These are phyloP conservation scores for Petrocephalus microphthalmus DNA, from an alignment of 2,113 vertebrate genomes.

Conservation along the genomic window DNA sequence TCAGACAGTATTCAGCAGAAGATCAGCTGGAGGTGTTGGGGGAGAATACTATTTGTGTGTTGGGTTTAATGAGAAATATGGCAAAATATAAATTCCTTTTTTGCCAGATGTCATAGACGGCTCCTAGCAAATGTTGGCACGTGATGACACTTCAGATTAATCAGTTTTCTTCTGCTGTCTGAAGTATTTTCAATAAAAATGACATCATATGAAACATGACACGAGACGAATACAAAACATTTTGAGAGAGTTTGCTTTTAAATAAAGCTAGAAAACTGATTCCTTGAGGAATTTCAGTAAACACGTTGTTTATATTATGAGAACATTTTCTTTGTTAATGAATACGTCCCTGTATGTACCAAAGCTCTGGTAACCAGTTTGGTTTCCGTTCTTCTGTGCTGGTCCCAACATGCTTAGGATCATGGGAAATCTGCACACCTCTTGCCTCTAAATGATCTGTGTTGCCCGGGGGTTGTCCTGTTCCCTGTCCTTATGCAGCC, in stretches of 20 bases:
- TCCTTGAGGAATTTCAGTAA: neutral
- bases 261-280: neutral
- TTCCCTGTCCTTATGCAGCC: neutral
- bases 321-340: neutral
- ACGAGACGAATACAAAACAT: neutral
- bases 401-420: neutral
- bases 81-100: neutral
- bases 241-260: neutral
- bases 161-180: neutral
- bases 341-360: neutral
- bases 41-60: neutral
- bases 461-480: too few species aligned
- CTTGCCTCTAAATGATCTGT: neutral
- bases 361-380: neutral
- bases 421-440: neutral
- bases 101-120: neutral
- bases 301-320: neutral
- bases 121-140: neutral
- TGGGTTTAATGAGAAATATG: neutral
- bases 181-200: neutral
- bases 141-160: neutral
- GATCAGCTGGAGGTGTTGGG: neutral
- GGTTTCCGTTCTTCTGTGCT: neutral
- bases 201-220: neutral
- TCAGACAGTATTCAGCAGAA: neutral